Evolutionary conservation across 2,888 invertebrate genomes (phyloP).

Genomic region (Dynastes tityus): DNA sequence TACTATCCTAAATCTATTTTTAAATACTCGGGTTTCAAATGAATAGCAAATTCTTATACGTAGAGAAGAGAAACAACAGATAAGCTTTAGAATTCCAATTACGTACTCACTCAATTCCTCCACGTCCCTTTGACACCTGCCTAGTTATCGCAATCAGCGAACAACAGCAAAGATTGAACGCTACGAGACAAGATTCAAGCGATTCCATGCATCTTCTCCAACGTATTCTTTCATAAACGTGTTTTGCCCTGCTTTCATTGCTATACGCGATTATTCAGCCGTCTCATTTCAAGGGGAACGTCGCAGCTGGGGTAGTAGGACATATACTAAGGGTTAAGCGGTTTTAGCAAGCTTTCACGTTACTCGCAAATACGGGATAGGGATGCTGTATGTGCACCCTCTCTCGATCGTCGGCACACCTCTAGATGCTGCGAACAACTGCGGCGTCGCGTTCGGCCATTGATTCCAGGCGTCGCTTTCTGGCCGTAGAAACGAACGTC

Average conservation of each 20-base stretch:
- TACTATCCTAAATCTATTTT: too few relatives aligned
- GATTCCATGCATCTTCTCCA: neutral
- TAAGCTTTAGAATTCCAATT: neutral
- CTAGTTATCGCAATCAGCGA: neutral
- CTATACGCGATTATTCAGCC: neutral
- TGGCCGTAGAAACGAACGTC: conserved; percentile 54
- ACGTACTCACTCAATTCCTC: conserved; percentile 19
- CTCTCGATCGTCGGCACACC: conserved; percentile 63
- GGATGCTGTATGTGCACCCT: conserved; percentile 54
- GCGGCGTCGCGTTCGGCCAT: conserved; percentile 67
- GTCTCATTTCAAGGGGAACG: conserved; percentile 1
- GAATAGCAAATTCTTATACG: too few relatives aligned
- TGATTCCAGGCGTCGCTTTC: conserved; percentile 63
- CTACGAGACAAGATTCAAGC: neutral
- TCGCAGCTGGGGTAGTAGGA: conserved; percentile 15
- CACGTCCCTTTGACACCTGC: neutral
- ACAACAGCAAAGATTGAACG: neutral
- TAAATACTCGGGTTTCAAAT: too few relatives aligned
- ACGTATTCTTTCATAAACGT: neutral
- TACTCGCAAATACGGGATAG: conserved; percentile 30
- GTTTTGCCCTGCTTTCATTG: neutral
- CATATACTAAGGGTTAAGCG: conserved; percentile 40
- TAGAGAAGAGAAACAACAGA: neutral
- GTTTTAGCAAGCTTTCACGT: conserved; percentile 11
- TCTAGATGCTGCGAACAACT: conserved; percentile 64